Conservation (phyloP, 2,113 vertebrate genomes). For the Phalacrocorax brasilianus region DNA sequence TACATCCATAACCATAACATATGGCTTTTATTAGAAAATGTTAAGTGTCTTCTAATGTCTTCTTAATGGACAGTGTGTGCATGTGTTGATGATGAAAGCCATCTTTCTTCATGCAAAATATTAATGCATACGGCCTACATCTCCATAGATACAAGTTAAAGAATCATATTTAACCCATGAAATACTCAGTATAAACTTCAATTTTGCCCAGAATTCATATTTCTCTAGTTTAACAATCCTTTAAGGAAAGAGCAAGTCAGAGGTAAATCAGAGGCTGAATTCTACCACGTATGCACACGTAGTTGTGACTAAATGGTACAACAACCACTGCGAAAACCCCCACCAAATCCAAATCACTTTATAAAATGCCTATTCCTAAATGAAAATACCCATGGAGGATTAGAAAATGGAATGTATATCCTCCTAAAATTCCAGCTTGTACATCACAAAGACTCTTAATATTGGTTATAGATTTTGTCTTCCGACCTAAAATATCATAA, state of each 20-base stretch:
- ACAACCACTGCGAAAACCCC: neutral
- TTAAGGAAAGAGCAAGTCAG: neutral
- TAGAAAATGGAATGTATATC: neutral
- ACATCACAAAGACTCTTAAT: neutral
- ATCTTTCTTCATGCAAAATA: constrained; percentile 41
- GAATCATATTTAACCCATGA: constrained; percentile 7
- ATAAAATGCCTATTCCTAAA: neutral
- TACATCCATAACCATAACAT: constrained; percentile 28
- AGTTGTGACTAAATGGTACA: neutral
- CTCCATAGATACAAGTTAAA: constrained; percentile 51
- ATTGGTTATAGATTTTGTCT: neutral
- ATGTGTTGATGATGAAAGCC: constrained; percentile 42
- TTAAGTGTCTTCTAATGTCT: constrained; percentile 43
- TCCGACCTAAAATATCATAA: neutral
- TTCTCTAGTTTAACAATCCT: neutral
- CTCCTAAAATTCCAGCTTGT: neutral
- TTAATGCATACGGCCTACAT: constrained; percentile 14
- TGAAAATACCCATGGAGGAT: neutral
- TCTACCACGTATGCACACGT: neutral
- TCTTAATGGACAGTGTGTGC: constrained; percentile 51
- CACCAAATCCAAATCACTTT: neutral
- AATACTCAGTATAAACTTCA: neutral
- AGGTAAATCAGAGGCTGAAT: neutral
- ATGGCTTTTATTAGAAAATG: constrained; percentile 50
- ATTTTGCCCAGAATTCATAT: neutral